Percentiles rank a stretch among this genome's conserved stretches.
These are phyloP conservation scores for Pseudanteris insignis DNA, from an alignment of 2,888 invertebrate species.

Conservation along the genomic window DNA sequence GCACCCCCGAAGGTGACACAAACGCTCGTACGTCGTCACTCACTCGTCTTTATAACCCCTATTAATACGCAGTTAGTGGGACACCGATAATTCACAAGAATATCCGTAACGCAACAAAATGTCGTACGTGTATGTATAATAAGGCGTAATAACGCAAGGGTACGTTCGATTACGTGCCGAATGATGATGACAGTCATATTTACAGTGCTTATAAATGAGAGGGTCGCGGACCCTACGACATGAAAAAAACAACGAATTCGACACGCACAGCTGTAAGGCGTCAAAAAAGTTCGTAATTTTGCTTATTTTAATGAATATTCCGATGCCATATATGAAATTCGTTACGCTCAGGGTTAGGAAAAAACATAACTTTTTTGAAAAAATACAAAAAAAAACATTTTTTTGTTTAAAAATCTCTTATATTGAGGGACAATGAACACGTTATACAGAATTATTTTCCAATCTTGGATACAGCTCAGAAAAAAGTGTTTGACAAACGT, in stretches of 20 bases:
- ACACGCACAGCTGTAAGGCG: conserved; percentile 62
- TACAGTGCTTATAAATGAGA: conserved; percentile 41
- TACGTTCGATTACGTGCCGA: conserved; percentile 26
- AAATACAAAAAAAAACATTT: too few relatives aligned
- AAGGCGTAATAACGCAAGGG: conserved; percentile 40
- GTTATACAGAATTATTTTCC: too few relatives aligned
- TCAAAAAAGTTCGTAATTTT: too few relatives aligned
- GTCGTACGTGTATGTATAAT: conserved; percentile 38
- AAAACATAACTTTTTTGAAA: too few relatives aligned
- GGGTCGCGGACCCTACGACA: conserved; percentile 50
- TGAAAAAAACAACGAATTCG: conserved; percentile 57
- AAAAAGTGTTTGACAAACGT: too few relatives aligned
- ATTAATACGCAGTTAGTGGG: conserved; percentile 44
- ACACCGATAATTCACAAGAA: conserved; percentile 33
- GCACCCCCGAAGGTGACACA: conserved; percentile 21
- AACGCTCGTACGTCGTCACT: conserved; percentile 17
- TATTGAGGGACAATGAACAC: too few relatives aligned
- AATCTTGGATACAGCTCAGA: too few relatives aligned
- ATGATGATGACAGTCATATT: conserved; percentile 39
- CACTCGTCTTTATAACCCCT: conserved; percentile 45
- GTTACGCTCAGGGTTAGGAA: too few relatives aligned
- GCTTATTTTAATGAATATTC: too few relatives aligned
- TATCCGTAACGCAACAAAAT: conserved; percentile 29
- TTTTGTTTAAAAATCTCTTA: too few relatives aligned
- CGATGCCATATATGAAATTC: too few relatives aligned